Evolutionary conservation across 2,888 invertebrate species (phyloP).

Genomic region (Silvanus unidentatus): DNA sequence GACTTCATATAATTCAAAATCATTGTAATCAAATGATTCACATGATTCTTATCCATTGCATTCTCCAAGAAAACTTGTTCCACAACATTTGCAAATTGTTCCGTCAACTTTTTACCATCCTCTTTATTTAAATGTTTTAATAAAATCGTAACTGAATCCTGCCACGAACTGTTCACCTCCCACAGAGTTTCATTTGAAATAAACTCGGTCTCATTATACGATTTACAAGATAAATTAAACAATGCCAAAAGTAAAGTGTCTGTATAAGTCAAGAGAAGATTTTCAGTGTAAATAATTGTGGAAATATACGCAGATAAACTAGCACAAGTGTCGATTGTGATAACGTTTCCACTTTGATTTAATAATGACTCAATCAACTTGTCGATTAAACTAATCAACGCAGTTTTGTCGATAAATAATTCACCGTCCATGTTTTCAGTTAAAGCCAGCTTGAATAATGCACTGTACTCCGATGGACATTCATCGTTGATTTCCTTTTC

Average conservation of each 20-base stretch:
- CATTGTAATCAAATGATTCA: constrained; percentile 23
- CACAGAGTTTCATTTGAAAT: constrained; percentile 49
- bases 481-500: constrained; percentile 35
- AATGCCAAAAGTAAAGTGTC: constrained; percentile 47
- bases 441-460: constrained; percentile 39
- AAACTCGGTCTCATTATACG: constrained; percentile 36
- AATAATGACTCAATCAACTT: constrained; percentile 42
- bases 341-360: constrained; percentile 27
- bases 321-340: constrained; percentile 48
- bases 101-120: constrained; percentile 17
- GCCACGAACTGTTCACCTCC: constrained; percentile 56
- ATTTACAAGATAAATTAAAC: constrained; percentile 47
- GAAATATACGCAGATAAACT: constrained; percentile 52
- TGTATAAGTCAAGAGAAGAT: constrained; percentile 40
- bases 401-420: constrained; percentile 42
- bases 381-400: constrained; percentile 42
- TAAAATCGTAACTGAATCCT: constrained; percentile 46
- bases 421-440: constrained; percentile 43
- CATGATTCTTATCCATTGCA: constrained; percentile 10
- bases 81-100: constrained; percentile 23
- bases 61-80: constrained; percentile 20
- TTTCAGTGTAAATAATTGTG: constrained; percentile 48
- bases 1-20: constrained; percentile 32
- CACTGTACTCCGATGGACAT: constrained; percentile 35
- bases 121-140: constrained; percentile 20